Evolutionary conservation across 2,888 invertebrate genomes (phyloP).

Genomic region (Hemaris fuciformis): DNA sequence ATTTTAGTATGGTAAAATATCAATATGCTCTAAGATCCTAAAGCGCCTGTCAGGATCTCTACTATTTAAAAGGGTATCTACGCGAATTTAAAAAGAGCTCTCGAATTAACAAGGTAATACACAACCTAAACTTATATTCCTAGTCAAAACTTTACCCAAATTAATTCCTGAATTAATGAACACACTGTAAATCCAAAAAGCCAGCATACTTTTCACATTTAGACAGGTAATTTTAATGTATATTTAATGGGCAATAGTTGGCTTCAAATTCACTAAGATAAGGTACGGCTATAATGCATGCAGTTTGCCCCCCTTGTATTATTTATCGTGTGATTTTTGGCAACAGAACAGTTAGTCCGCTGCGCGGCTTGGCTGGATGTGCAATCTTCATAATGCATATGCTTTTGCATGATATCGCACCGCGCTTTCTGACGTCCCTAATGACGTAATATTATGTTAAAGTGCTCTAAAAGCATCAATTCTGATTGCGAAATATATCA

Average conservation of each 20-base stretch:
- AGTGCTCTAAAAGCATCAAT: constrained; percentile 15
- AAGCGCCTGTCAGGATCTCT: too few species aligned
- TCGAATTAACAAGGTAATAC: too few species aligned
- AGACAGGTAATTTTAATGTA: constrained; percentile 81
- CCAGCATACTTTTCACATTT: constrained; percentile 65
- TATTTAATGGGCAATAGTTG: constrained; percentile 81
- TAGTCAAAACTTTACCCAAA: not conserved
- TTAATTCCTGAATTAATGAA: not conserved
- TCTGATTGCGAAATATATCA: constrained; percentile 13
- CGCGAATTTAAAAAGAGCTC: too few species aligned
- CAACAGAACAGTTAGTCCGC: constrained; percentile 66
- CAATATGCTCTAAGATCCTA: too few species aligned
- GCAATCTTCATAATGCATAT: constrained; percentile 81
- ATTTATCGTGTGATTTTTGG: constrained; percentile 82
- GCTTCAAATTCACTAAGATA: constrained; percentile 81
- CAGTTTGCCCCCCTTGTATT: constrained; percentile 73
- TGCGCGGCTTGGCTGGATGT: constrained; percentile 78
- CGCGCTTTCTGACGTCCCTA: constrained; percentile 43
- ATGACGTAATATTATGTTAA: constrained; percentile 29
- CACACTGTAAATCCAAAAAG: constrained; percentile 35
- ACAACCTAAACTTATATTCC: constrained; percentile 5
- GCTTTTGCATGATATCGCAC: constrained; percentile 64
- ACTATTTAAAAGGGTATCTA: too few species aligned
- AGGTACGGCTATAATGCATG: constrained; percentile 79
- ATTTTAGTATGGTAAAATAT: too few species aligned